Evolutionary conservation across 2,888 invertebrate genomes (phyloP), one percentile per base, ranked within the genome.

Genomic region (Cyrtodaria siliqua): DNA sequence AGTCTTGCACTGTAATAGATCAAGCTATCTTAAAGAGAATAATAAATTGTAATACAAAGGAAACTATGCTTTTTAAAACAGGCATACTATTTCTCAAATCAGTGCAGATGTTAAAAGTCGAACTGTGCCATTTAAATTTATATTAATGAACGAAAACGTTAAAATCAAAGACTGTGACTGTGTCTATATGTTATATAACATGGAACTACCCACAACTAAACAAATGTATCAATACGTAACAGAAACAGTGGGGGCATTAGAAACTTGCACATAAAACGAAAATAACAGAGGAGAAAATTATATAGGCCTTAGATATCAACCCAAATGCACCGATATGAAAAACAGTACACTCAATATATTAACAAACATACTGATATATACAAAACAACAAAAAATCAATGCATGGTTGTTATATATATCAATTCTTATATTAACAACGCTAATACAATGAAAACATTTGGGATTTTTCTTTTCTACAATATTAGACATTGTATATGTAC

Each of bases 211-310:
- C 44, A 16, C 4, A 44, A 44, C 44, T 44, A 44, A 44, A 44
- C n/a, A 16, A 6, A 44, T 44, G 20, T 9, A 44, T 18, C 3
- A 44, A 44, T 16, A 20, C 16, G 6, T 9, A 56, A 56, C 56
- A 38, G 53, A 56, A 56, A 23, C 23, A 38, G 16, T 6, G 55
- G 38, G 29, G 38, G 29, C 38, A 24, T 55, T 56, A 56, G 56
- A 33, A 56, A 33, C 16, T 44, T 44, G 16, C 16, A 44, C 44
- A 44, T 52, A 9, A 24, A 26, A 52, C 24, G 24, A 26, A 44
- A 68, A 50, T 18, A 53, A 64, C 66, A 75, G 75, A 75, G 75
- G 75, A 75, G 75, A 75, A 70, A 75, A 75, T 70, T 70, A 70
- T 70, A 53, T 57, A 42, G 49, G 26, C 49, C 29, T 23, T 27